These are phyloP conservation scores for Zoanthus gigantus DNA, from an alignment of 92 coral and sea anemone genomes.

Conservation along the genomic window DNA sequence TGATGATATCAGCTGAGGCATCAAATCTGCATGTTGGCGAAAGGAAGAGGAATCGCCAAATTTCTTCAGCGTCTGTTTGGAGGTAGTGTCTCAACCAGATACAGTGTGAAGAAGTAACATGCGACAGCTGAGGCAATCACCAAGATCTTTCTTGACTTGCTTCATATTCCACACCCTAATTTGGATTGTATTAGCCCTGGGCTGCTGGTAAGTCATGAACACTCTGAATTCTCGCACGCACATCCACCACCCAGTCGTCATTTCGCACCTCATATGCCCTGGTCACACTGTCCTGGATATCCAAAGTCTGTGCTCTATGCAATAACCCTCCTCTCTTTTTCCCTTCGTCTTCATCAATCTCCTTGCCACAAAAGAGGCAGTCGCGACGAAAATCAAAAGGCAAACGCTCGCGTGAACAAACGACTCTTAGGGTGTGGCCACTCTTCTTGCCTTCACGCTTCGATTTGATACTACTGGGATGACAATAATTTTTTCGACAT, in stretches of 20 bases:
- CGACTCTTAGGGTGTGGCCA: neutral
- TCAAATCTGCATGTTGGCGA: no score
- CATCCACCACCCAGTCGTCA: constrained; percentile 13
- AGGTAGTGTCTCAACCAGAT: no score
- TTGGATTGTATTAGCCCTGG: neutral
- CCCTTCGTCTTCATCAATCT: neutral
- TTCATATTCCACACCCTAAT: neutral
- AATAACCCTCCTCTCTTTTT: neutral
- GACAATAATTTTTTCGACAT: neutral
- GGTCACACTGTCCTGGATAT: neutral
- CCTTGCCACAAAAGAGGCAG: neutral
- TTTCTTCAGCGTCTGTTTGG: no score
- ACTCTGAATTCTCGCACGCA: neutral
- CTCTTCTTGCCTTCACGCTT: neutral
- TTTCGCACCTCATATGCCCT: neutral
- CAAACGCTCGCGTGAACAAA: neutral
- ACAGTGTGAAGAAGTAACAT: no score
- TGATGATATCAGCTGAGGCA: no score
- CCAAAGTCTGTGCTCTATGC: neutral
- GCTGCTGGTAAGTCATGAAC: constrained; percentile 15
- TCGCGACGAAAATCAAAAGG: neutral
- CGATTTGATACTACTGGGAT: neutral
- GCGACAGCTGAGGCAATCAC: no score
- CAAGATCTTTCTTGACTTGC: no score
- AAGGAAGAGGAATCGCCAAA: no score